A percentile compares a stretch with the other conserved stretches of the same genome.
Conservation (phyloP, 2,113 vertebrate genomes). For the Engraulis encrasicolus region DNA sequence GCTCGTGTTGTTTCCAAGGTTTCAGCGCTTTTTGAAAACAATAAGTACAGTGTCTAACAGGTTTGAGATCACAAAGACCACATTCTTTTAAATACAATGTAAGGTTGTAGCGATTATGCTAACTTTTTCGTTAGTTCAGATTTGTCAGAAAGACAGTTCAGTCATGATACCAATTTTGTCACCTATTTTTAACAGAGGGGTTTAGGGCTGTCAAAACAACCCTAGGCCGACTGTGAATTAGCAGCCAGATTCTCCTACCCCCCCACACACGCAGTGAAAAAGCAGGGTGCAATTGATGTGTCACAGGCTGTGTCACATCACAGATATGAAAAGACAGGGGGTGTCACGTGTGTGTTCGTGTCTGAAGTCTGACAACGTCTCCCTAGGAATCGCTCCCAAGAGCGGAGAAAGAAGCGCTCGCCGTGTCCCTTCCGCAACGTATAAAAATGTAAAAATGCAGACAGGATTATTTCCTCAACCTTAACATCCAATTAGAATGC, state of each 20-base stretch:
- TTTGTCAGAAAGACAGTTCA: not conserved
- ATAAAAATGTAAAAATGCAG: not conserved
- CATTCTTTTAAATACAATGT: too few relatives aligned
- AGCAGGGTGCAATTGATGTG: not conserved
- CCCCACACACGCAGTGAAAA: not conserved
- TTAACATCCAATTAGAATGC: not conserved
- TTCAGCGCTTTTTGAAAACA: too few relatives aligned
- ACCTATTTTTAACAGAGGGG: not conserved
- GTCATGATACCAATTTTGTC: not conserved
- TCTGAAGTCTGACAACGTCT: not conserved
- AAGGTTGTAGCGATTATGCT: not conserved
- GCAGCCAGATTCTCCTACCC: not conserved
- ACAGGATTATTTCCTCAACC: not conserved
- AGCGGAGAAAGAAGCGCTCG: not conserved
- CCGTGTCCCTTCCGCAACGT: not conserved
- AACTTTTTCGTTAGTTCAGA: not conserved
- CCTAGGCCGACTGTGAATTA: not conserved
- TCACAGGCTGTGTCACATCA: not conserved
- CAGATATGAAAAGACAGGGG: not conserved
- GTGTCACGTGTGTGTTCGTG: not conserved
- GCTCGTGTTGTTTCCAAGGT: too few relatives aligned
- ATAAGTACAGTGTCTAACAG: too few relatives aligned
- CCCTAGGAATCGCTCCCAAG: not conserved
- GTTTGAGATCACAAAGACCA: too few relatives aligned
- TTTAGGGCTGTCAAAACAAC: not conserved